phyloP scores from a whole-genome alignment of 2,888 invertebrate species.

The Parochlus steinenii region DNA sequence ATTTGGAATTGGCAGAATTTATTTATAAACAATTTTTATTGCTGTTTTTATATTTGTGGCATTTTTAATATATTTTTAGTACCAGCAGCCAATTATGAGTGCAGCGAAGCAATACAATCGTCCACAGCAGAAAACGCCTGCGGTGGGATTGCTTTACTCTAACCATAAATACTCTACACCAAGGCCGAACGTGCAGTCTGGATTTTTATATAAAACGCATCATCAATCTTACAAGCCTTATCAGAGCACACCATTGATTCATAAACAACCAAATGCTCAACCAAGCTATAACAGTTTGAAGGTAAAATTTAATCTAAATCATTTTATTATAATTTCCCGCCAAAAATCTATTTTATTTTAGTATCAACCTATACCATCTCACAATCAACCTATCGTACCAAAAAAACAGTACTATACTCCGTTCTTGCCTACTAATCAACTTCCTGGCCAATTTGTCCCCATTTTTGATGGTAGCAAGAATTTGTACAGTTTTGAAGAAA shows the following conservation, averaged over 20 bases:
- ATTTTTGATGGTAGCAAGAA: constrained; percentile 26
- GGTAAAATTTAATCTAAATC: too few species aligned
- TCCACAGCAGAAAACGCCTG: not conserved
- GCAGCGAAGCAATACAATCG: not conserved
- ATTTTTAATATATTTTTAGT: constrained; percentile 1
- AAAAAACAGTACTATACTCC: constrained; percentile 32
- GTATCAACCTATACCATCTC: not conserved
- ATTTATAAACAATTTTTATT: not conserved
- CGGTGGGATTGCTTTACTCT: constrained; percentile 5
- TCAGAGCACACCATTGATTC: not conserved
- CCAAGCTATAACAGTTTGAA: constrained; percentile 3
- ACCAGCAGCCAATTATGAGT: not conserved
- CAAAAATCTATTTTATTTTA: not conserved
- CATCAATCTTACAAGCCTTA: not conserved
- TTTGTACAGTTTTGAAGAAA: constrained; percentile 11
- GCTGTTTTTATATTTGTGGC: not conserved
- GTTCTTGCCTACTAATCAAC: constrained; percentile 35
- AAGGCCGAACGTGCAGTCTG: constrained; percentile 5
- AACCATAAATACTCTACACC: too few species aligned
- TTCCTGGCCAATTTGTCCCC: constrained; percentile 37
- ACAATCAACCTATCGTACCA: constrained; percentile 12
- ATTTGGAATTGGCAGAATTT: too few species aligned
- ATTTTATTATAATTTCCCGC: constrained; percentile 3
- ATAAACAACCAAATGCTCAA: not conserved
- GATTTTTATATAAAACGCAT: constrained; percentile 8